A percentile compares a stretch with the other conserved stretches of the same genome.
These are phyloP conservation scores for Pyrrhia umbra DNA, from an alignment of 2,888 invertebrate species.

Conservation along the genomic window DNA sequence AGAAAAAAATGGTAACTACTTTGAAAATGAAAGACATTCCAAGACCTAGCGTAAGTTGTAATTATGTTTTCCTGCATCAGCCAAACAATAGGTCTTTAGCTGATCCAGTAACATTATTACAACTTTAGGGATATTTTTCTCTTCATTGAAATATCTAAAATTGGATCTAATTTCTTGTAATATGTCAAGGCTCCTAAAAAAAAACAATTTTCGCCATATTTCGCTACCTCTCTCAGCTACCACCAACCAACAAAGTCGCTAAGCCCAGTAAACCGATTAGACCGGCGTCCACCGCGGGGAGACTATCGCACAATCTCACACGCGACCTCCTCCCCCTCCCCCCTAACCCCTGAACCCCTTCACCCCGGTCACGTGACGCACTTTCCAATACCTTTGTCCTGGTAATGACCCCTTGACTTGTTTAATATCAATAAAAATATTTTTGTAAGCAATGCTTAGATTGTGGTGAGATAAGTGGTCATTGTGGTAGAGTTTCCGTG, in stretches of 20 bases:
- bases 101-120: too few species aligned
- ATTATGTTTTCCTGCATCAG: too few species aligned
- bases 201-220: background rate
- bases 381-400: conserved; percentile 78
- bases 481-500: conserved; percentile 9
- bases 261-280: conserved; percentile 87
- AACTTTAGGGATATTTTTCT: too few species aligned
- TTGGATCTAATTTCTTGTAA: too few species aligned
- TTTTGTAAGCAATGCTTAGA: conserved; percentile 51
- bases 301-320: conserved; percentile 83
- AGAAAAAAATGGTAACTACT: too few species aligned
- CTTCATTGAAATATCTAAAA: too few species aligned
- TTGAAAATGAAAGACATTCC: too few species aligned
- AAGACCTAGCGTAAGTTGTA: too few species aligned
- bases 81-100: too few species aligned
- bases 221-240: conserved; percentile 53
- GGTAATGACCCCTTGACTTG: conserved; percentile 84
- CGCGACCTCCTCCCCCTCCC: conserved; percentile 70
- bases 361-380: conserved; percentile 71
- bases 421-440: conserved; percentile 76
- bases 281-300: conserved; percentile 72
- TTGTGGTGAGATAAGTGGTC: conserved; percentile 26
- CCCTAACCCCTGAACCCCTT: conserved; percentile 34
- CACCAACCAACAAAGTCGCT: conserved; percentile 68
- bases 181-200: too few species aligned